Conservation (phyloP, 2,113 vertebrate genomes). For the Maccullochella peelii region DNA sequence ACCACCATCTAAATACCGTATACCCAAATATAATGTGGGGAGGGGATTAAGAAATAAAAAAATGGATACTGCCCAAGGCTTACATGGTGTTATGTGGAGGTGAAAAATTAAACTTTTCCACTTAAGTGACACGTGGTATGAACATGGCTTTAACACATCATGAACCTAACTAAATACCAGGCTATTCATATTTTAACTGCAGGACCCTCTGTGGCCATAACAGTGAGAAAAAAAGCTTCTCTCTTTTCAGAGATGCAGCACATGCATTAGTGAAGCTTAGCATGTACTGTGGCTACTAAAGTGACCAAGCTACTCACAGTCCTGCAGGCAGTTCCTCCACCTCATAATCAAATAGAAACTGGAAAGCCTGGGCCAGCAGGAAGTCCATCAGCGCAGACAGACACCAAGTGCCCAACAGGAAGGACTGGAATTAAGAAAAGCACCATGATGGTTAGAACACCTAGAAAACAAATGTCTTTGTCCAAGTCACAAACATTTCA, state of each 20-base stretch:
- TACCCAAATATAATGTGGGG: not conserved
- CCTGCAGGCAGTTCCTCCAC: conserved; percentile 84
- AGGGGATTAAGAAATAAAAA: conserved; percentile 15
- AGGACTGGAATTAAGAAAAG: conserved; percentile 73
- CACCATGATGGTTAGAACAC: not conserved
- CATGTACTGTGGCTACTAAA: not conserved
- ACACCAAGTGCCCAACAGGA: conserved; percentile 83
- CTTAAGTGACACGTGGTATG: not conserved
- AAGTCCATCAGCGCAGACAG: conserved; percentile 81
- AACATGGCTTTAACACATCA: not conserved
- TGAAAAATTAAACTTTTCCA: conserved; percentile 32
- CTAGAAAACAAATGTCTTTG: not conserved
- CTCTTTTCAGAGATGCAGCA: not conserved
- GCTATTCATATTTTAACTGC: not conserved
- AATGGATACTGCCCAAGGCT: not conserved
- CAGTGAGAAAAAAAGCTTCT: not conserved
- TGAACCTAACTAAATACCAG: not conserved
- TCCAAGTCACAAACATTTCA: not conserved
- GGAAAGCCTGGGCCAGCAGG: conserved; percentile 75
- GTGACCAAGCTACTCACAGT: conserved; percentile 78
- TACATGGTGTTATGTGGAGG: not conserved
- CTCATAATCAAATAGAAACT: conserved; percentile 77
- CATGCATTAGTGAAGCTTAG: not conserved
- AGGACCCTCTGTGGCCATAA: not conserved
- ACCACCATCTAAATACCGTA: not conserved